A percentile compares a stretch with the other conserved stretches of the same genome.
Evolutionary conservation across 1,140 invertebrate genomes (phyloP).

Genomic region (Monochamus saltuarius): DNA sequence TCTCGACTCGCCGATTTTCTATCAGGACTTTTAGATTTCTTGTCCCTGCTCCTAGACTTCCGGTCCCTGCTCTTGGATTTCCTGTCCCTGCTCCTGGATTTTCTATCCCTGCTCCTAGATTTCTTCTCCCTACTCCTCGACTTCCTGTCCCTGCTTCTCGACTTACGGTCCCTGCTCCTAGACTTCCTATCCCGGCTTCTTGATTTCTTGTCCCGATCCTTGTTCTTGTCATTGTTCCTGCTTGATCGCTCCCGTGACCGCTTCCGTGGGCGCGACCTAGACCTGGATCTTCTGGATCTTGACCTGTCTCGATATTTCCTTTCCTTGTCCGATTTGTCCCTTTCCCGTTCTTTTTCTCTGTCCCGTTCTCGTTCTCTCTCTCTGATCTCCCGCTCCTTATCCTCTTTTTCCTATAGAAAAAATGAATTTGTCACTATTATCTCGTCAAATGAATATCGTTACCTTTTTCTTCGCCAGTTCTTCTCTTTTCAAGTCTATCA

Average conservation of each 20-base stretch:
- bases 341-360: constrained; percentile 40
- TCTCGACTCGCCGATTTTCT: constrained; percentile 18
- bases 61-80: constrained; percentile 8
- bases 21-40: not conserved
- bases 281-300: constrained; percentile 28
- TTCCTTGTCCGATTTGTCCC: constrained; percentile 44
- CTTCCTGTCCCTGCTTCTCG: constrained; percentile 22
- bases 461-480: constrained; percentile 87
- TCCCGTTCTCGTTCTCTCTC: constrained; percentile 39
- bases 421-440: not conserved
- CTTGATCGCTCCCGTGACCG: constrained; percentile 24
- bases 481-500: constrained; percentile 95
- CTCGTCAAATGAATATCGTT: constrained; percentile 16
- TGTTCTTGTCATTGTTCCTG: constrained; percentile 27
- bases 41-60: constrained; percentile 4
- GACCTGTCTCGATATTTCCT: constrained; percentile 46
- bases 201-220: constrained; percentile 17
- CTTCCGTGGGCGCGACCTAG: constrained; percentile 28
- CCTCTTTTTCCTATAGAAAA: constrained; percentile 67
- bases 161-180: constrained; percentile 15
- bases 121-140: constrained; percentile 24
- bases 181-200: constrained; percentile 18
- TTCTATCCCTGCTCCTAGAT: constrained; percentile 25
- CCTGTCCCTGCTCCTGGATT: constrained; percentile 20
- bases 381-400: constrained; percentile 56